phyloP scores from a whole-genome alignment of 1,140 invertebrate species.

The Bicyclus anynana region DNA sequence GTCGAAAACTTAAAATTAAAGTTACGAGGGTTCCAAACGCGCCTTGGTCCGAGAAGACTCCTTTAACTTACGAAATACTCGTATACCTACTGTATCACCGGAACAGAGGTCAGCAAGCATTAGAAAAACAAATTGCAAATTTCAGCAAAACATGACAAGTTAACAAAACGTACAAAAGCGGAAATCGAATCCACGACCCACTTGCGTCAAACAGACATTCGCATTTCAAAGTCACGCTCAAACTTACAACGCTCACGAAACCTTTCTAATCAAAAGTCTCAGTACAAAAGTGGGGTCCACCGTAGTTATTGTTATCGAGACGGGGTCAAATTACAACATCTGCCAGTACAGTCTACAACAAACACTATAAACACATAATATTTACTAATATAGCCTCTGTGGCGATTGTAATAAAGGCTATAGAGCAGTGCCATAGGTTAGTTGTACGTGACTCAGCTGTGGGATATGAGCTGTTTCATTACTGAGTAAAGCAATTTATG shows the following conservation, averaged over 20 bases:
- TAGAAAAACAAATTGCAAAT: too few relatives aligned
- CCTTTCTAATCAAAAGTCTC: slow-evolving; percentile 8
- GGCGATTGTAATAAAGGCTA: slow-evolving; percentile 10
- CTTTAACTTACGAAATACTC: too few relatives aligned
- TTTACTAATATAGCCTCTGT: slow-evolving; percentile 12
- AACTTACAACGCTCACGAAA: not conserved
- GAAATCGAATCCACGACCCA: too few relatives aligned
- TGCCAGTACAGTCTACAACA: slow-evolving; percentile 24
- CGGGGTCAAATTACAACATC: slow-evolving; percentile 38
- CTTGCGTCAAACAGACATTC: too few relatives aligned
- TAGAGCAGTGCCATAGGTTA: not conserved
- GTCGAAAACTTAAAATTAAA: too few relatives aligned
- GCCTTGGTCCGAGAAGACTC: too few relatives aligned
- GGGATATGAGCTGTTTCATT: slow-evolving; percentile 19
- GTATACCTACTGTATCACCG: too few relatives aligned
- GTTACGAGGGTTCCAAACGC: too few relatives aligned
- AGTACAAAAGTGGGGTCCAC: slow-evolving; percentile 16
- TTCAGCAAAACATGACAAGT: too few relatives aligned
- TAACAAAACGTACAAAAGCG: too few relatives aligned
- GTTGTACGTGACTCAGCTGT: slow-evolving; percentile 20
- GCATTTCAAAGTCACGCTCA: not conserved
- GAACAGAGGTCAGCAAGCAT: too few relatives aligned
- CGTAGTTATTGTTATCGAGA: slow-evolving; percentile 30
- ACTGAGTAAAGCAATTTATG: slow-evolving; percentile 22
- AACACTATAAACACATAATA: not conserved